Evolutionary conservation across 2,888 invertebrate species (phyloP), one percentile per base, ranked within the genome.

Genomic region (Clunio marinus): DNA sequence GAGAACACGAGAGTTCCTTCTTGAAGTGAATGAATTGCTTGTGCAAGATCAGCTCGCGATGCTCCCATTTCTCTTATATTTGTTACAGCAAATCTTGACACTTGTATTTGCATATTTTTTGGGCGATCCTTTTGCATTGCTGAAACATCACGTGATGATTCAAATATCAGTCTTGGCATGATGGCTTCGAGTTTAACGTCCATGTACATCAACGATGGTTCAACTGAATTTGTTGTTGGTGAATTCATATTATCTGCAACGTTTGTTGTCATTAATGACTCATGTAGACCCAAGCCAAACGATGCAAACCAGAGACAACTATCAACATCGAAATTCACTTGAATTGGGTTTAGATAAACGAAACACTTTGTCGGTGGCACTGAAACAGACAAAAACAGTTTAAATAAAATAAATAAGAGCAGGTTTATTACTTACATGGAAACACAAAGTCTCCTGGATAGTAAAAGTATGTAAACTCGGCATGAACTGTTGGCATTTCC

Each of bases 391-490:
- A n/a, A n/a, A n/a, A n/a, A n/a, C 70, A 45, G 71, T 69, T 66
- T 27, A 65, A 70, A 67, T 3, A 32, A 57, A 68, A 70, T 70
- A 41, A 70, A 69, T 51, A 69, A 70, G 51, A 67, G 37, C 25
- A 67, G 46, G 25, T 63, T 28, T 13, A 65, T 59, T 24, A 81
- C 85, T 83, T 82, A 93, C 93, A 81, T 74, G 94, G 93, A 81
- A 93, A 93, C 73, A 88, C 88, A 69, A 88, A 85, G 75, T 93
- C 93, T 55, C 91, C 93, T 0, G 96, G 96, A 76, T 96, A 96
- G 77, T 97, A 98, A 79, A 94, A 98, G 76, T 93, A 93, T 0
- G 95, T 95, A 72, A 96, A 90, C 77, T 99, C 98, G 0, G 96
- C 89, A 78, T 98, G 97, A n/a, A 98, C 76, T 27, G 96, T 86